phyloP scores from a whole-genome alignment of 2,113 vertebrate genomes.

The Tichodroma muraria region DNA sequence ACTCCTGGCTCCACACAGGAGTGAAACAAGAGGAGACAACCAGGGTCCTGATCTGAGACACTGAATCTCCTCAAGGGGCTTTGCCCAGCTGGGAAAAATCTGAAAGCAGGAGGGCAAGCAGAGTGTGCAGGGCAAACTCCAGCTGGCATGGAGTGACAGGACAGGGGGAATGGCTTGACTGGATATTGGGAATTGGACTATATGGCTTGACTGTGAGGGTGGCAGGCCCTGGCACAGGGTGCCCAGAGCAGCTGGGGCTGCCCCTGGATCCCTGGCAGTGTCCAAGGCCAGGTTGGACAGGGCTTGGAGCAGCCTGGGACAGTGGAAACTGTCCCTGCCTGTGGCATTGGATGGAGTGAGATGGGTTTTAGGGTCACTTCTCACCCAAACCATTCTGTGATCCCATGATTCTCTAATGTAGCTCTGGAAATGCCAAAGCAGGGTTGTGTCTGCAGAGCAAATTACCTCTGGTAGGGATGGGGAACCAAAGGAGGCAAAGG shows the following conservation, averaged over 20 bases:
- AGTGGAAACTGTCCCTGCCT: background rate
- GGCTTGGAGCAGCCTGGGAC: background rate
- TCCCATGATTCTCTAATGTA: background rate
- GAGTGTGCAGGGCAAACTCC: background rate
- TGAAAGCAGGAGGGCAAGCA: background rate
- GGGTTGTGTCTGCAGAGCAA: background rate
- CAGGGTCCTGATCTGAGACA: background rate
- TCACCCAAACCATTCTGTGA: background rate
- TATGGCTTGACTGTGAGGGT: accelerated
- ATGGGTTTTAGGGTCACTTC: background rate
- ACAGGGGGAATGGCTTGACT: background rate
- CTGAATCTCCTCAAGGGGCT: background rate
- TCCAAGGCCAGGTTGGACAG: background rate
- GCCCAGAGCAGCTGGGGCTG: background rate
- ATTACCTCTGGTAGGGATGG: background rate
- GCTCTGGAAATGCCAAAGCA: background rate
- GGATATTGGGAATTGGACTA: background rate
- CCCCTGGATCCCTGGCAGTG: background rate
- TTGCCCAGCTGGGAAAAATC: background rate
- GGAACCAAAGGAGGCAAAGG: background rate
- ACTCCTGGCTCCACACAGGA: background rate
- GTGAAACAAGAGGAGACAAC: background rate
- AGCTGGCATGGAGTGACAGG: background rate
- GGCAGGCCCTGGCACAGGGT: background rate
- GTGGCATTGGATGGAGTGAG: background rate